These are phyloP conservation scores for Carollia perspicillata DNA, from an alignment of 2,113 vertebrate species.

Conservation along the genomic window DNA sequence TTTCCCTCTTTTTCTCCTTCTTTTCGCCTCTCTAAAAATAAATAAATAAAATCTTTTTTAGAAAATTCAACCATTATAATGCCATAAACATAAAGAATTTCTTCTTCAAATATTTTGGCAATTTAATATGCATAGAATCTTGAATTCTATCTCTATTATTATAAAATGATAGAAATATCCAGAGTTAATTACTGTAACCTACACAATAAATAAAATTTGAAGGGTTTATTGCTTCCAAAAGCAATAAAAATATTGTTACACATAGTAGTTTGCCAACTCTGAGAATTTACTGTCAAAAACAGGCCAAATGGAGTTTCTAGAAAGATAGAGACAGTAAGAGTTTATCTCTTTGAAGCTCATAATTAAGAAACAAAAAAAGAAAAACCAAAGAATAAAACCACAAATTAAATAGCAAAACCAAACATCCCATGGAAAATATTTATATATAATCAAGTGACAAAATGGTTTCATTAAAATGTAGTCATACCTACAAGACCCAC, in stretches of 20 bases:
- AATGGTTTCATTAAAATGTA: background rate
- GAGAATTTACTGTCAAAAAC: background rate
- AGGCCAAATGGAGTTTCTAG: background rate
- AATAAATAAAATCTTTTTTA: no score
- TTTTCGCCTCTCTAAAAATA: no score
- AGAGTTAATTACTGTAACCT: background rate
- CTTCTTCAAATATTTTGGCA: background rate
- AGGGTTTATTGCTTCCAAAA: background rate
- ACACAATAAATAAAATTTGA: background rate
- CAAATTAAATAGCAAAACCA: background rate
- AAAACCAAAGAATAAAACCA: no score
- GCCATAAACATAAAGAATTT: background rate
- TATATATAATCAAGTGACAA: background rate
- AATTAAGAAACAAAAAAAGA: background rate
- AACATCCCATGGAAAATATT: background rate
- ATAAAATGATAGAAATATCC: background rate
- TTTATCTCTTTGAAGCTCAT: background rate
- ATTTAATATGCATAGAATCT: background rate
- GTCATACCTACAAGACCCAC: background rate
- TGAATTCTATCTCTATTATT: slow-evolving; percentile 8
- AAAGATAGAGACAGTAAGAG: background rate
- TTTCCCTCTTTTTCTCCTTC: no score
- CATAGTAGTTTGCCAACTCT: background rate
- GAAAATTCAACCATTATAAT: background rate
- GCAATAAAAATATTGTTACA: background rate